Evolutionary conservation across 1,140 invertebrate species (phyloP).

Genomic region (Orius insidiosus): DNA sequence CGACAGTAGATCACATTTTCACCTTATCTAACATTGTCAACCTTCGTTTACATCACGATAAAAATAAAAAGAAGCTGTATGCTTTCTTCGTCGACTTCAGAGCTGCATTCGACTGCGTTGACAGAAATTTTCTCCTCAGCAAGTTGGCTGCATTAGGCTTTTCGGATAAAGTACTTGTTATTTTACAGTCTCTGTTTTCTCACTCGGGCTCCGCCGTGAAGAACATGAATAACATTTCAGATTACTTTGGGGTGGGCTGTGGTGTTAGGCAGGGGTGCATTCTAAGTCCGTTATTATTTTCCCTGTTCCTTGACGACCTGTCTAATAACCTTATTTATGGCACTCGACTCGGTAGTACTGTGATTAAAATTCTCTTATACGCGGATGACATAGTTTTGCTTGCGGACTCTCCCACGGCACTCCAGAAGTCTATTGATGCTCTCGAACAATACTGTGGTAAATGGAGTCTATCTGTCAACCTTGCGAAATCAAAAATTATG

Average conservation of each 20-base stretch:
- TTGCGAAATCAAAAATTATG: too few relatives aligned
- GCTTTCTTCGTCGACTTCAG: constrained; percentile 11
- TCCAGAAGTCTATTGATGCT: too few relatives aligned
- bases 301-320: constrained; percentile 10
- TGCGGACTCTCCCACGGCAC: too few relatives aligned
- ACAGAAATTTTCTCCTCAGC: not conserved
- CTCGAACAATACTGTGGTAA: too few relatives aligned
- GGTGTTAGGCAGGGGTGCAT: constrained; percentile 1
- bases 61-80: not conserved
- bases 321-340: not conserved
- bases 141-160: not conserved
- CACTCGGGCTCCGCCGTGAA: not conserved
- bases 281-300: constrained; percentile 2
- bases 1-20: constrained; percentile 10
- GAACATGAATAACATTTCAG: not conserved
- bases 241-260: not conserved
- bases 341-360: not conserved
- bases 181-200: not conserved
- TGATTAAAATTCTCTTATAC: too few relatives aligned
- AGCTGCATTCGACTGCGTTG: constrained; percentile 2
- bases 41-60: not conserved
- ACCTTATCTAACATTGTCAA: not conserved
- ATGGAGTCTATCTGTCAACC: too few relatives aligned
- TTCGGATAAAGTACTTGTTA: not conserved
- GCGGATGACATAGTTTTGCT: too few relatives aligned